Percentiles rank a stretch among this genome's conserved stretches.
These are phyloP conservation scores for Tetrapedia diversipes DNA, from an alignment of 2,888 invertebrate species.

Conservation along the genomic window DNA sequence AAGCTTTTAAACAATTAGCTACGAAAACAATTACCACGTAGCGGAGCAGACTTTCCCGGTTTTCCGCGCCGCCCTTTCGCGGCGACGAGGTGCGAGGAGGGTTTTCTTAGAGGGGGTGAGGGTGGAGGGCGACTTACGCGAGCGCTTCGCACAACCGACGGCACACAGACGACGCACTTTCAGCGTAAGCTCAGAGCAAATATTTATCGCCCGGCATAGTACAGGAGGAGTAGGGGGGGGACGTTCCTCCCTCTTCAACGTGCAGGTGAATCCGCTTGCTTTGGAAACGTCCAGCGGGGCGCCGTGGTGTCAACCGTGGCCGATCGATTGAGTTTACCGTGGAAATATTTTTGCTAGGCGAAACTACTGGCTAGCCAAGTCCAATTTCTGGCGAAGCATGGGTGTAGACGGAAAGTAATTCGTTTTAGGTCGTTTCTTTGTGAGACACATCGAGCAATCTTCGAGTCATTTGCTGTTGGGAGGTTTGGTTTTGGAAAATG, in stretches of 20 bases:
- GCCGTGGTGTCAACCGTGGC: conserved; percentile 43
- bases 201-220: conserved; percentile 74
- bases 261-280: conserved; percentile 5
- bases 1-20: conserved; percentile 79
- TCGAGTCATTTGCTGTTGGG: no score
- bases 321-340: conserved; percentile 49
- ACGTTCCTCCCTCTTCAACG: conserved; percentile 51
- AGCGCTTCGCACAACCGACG: conserved; percentile 34
- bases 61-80: conserved; percentile 58
- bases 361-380: neutral
- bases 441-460: no score
- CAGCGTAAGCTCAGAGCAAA: conserved; percentile 70
- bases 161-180: conserved; percentile 64
- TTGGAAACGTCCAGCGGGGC: conserved; percentile 25
- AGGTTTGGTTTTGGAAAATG: no score
- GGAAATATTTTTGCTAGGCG: conserved; percentile 41
- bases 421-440: no score
- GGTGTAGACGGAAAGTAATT: neutral
- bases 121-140: conserved; percentile 57
- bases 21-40: conserved; percentile 74
- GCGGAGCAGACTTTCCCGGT: conserved; percentile 42
- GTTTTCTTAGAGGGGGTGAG: conserved; percentile 69
- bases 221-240: no score
- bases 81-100: conserved; percentile 20
- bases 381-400: neutral